Percentiles rank a stretch among this genome's conserved stretches.
phyloP scores from a whole-genome alignment of 1,140 invertebrate species.

The Leptinotarsa defecta region DNA sequence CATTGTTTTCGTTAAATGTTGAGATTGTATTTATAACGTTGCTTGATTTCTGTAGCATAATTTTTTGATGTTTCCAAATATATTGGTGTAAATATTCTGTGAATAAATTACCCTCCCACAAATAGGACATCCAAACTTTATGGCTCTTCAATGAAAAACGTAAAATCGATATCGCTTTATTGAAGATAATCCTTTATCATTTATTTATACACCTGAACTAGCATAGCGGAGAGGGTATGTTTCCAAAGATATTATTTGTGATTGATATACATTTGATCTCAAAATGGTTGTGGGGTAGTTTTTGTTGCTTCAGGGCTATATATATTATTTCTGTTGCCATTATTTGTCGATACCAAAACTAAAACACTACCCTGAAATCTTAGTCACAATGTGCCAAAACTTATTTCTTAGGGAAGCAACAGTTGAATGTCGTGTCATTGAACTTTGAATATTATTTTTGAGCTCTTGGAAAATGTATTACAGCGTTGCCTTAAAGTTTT shows the following conservation, averaged over 20 bases:
- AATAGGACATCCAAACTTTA: too few species aligned
- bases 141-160: too few species aligned
- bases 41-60: neutral
- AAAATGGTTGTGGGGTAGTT: slow-evolving; percentile 4
- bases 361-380: neutral
- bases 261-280: slow-evolving; percentile 22
- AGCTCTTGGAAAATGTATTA: neutral
- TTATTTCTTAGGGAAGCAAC: neutral
- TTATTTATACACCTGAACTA: neutral
- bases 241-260: slow-evolving; percentile 11
- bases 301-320: neutral
- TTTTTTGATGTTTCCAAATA: slow-evolving; percentile 5
- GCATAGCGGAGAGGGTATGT: neutral
- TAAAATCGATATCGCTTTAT: neutral
- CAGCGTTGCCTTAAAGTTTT: neutral
- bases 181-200: neutral
- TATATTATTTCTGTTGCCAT: neutral
- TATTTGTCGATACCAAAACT: too few species aligned
- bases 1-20: slow-evolving; percentile 5
- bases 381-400: slow-evolving; percentile 30
- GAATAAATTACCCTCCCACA: neutral
- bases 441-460: neutral
- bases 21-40: neutral
- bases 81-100: neutral
- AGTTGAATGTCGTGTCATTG: neutral